These are phyloP conservation scores for Drosophila simulans DNA, from an alignment of 1,140 invertebrate genomes.

Conservation along the genomic window DNA sequence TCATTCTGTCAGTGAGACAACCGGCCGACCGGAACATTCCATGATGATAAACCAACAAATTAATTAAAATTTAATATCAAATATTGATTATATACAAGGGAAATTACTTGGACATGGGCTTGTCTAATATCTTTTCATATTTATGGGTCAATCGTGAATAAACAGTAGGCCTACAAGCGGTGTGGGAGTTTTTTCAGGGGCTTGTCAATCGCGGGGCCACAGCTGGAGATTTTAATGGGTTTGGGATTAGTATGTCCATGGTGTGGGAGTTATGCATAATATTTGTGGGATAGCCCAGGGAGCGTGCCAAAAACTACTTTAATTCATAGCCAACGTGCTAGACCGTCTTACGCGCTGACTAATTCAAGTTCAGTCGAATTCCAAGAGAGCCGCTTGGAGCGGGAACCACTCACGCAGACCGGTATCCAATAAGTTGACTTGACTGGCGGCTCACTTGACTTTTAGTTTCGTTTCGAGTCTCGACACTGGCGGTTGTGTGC, in stretches of 20 bases:
- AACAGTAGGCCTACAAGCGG: conserved; percentile 14
- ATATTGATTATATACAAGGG: conserved; percentile 16
- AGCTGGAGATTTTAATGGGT: conserved; percentile 39
- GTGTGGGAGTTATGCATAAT: conserved; percentile 48
- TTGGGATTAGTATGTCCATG: conserved; percentile 29
- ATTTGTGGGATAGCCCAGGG: conserved; percentile 41
- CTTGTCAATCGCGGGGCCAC: conserved; percentile 54
- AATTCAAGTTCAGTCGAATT: conserved; percentile 76
- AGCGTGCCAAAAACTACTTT: conserved; percentile 48
- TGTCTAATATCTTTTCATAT: conserved; percentile 23
- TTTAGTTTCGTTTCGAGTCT: conserved; percentile 79
- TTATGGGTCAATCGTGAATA: conserved; percentile 33
- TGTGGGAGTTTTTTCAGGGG: conserved; percentile 70
- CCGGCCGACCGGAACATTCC: conserved; percentile 7
- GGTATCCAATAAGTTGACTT: conserved; percentile 20
- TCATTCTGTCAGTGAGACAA: not conserved
- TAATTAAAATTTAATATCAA: conserved; percentile 1
- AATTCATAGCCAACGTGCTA: conserved; percentile 23
- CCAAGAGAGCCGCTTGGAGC: conserved; percentile 36
- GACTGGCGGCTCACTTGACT: conserved; percentile 41
- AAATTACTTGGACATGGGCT: conserved; percentile 19
- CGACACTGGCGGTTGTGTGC: conserved; percentile 53
- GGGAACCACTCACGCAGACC: conserved; percentile 26
- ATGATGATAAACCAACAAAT: not conserved
- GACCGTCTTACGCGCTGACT: conserved; percentile 51